These are phyloP conservation scores for Tribolium castaneum DNA, from an alignment of 1,140 invertebrate species.

Conservation along the genomic window DNA sequence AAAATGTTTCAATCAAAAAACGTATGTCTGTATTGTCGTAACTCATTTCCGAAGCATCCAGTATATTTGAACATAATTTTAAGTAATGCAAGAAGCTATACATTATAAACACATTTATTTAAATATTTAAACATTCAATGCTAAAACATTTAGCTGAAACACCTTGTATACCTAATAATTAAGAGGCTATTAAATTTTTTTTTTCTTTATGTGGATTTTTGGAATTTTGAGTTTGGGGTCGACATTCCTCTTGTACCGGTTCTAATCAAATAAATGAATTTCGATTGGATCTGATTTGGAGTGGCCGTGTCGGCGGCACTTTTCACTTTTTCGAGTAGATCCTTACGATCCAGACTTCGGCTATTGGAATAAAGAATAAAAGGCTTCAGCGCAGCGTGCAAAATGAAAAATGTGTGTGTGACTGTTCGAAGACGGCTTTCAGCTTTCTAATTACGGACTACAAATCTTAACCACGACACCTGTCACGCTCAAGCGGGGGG, in stretches of 20 bases:
- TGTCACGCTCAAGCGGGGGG: constrained; percentile 49
- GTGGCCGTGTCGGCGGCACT: constrained; percentile 1
- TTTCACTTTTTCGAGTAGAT: constrained; percentile 3
- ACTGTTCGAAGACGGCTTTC: constrained; percentile 51
- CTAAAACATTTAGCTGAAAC: no score
- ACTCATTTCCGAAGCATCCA: no score
- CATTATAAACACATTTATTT: no score
- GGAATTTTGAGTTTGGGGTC: background rate
- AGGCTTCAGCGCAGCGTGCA: constrained; percentile 30
- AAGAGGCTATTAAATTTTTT: no score
- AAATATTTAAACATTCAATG: no score
- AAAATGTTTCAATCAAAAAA: no score
- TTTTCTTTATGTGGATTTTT: background rate
- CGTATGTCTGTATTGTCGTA: no score
- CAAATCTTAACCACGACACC: constrained; percentile 55
- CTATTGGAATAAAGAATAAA: constrained; percentile 32
- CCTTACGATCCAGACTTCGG: background rate
- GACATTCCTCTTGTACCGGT: background rate
- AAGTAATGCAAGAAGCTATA: no score
- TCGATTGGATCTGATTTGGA: background rate
- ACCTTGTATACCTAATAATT: no score
- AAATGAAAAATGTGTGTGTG: constrained; percentile 53
- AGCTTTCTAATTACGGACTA: constrained; percentile 54
- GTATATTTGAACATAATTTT: no score
- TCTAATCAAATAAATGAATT: background rate